Evolutionary conservation across 2,113 vertebrate species (phyloP), one percentile per base, ranked within the genome.

Genomic region (Colaptes auratus): DNA sequence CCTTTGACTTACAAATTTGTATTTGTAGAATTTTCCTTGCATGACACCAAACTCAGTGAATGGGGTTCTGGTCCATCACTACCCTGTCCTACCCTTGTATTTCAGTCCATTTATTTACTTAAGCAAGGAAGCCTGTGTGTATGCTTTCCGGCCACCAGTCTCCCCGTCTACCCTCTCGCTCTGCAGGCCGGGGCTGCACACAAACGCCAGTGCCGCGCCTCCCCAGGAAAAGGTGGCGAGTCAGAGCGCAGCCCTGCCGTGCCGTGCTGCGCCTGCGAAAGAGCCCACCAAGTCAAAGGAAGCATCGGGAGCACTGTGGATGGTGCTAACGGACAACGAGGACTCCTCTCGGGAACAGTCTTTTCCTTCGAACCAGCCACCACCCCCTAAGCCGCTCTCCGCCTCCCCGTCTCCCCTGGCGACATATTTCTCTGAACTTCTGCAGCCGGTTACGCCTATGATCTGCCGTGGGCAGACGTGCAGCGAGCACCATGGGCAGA

Each of bases 41-140:
- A 0, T 1, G 28, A 5, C 3, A n/a, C 15, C 23, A 2, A 16
- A 16, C 31, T 20, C 39, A 0, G 1, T 1, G n/a, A n/a, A 19
- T 0, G 30, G 42, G 6, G 20, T 18, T 46, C 63, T 10, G 35
- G 4, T 5, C n/a, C 28, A 1, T 10, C 9, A 27, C 44, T 31
- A 4, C 50, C 13, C 0, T 9, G 7, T 2, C 15, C 1, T 1
- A 18, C 20, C 20, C 55, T 5, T 5, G 4, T 12, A 3, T 7
- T 30, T 55, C n/a, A 8, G 1, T 9, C 36, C 31, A 48, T 35
- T 4, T 21, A 1, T 7, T 18, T 21, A 8, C 30, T 8, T 2
- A 7, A 7, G 13, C n/a, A 2, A 6, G 35, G 33, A 7, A 3
- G 15, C 24, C 5, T 1, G 13, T 1, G 23, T 3, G 42, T 6